Conservation (phyloP, 2,113 vertebrate species). For the Addax nasomaculatus region DNA sequence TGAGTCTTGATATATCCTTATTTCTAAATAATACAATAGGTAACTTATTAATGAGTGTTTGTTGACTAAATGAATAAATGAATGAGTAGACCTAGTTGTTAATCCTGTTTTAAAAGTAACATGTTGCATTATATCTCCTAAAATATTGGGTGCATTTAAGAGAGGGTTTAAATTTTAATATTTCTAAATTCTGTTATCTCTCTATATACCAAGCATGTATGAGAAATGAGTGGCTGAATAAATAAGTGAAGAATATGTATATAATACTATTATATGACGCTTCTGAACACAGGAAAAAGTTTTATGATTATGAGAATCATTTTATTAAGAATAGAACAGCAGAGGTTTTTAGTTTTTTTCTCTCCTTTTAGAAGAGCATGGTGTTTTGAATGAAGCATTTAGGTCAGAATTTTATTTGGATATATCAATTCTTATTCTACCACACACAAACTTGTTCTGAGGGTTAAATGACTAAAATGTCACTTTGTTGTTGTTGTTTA, state of each 20-base stretch:
- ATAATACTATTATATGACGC: not conserved
- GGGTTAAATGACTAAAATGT: not conserved
- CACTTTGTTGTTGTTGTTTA: not conserved
- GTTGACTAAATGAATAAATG: not conserved
- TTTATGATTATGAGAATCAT: not conserved
- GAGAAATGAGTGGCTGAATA: not conserved
- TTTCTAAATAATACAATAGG: not conserved
- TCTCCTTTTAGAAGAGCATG: not conserved
- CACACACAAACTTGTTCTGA: not conserved
- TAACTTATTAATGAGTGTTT: not conserved
- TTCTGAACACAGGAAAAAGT: not conserved
- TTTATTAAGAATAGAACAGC: not conserved
- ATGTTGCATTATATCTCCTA: not conserved
- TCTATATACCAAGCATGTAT: not conserved
- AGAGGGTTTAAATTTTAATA: constrained; percentile 3
- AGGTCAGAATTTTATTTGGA: not conserved
- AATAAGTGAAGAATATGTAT: not conserved
- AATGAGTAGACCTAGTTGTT: not conserved
- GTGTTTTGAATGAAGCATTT: constrained; percentile 35
- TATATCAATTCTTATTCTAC: not conserved
- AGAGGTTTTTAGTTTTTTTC: not conserved
- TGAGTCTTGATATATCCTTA: not conserved
- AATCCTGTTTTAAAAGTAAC: constrained; percentile 1
- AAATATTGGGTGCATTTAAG: not conserved
- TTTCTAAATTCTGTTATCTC: not conserved